Percentiles rank a stretch among this genome's conserved stretches.
Evolutionary conservation across 2,888 invertebrate genomes (phyloP).

Genomic region (Drosophila barbarae): DNA sequence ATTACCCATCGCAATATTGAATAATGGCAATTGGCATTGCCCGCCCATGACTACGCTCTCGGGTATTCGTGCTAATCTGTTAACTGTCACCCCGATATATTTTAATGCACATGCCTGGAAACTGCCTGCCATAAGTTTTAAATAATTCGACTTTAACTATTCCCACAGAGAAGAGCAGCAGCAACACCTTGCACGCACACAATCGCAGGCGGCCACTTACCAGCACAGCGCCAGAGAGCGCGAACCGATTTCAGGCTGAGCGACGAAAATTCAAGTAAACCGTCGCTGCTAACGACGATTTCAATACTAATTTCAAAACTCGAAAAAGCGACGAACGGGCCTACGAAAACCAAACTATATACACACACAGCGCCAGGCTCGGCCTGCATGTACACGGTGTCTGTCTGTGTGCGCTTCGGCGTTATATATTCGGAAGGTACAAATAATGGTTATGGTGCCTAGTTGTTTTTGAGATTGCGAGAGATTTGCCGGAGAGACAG

Average conservation of each 20-base stretch:
- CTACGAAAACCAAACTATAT: conserved; percentile 69
- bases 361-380: conserved; percentile 21
- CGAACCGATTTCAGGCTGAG: conserved; percentile 41
- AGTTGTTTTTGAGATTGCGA: conserved; percentile 66
- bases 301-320: conserved; percentile 76
- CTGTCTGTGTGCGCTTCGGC: conserved; percentile 42
- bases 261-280: conserved; percentile 55
- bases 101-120: conserved; percentile 20
- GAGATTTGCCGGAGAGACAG: conserved; percentile 57
- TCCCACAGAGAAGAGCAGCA: conserved; percentile 13
- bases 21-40: conserved; percentile 12
- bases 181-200: conserved; percentile 64
- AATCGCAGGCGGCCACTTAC: conserved; percentile 34
- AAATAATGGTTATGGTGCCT: conserved; percentile 70
- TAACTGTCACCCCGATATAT: background rate
- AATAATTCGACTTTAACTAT: conserved; percentile 40
- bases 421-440: conserved; percentile 72
- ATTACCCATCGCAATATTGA: conserved; percentile 18
- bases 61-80: conserved; percentile 15
- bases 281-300: conserved; percentile 72
- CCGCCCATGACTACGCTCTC: background rate
- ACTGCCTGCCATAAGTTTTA: conserved; percentile 27
- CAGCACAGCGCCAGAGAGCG: conserved; percentile 28
- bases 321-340: conserved; percentile 72
- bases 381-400: conserved; percentile 23